Base-by-base conservation (phyloP, 2,888 invertebrate genomes). In the Parnassius orleans region DNA sequence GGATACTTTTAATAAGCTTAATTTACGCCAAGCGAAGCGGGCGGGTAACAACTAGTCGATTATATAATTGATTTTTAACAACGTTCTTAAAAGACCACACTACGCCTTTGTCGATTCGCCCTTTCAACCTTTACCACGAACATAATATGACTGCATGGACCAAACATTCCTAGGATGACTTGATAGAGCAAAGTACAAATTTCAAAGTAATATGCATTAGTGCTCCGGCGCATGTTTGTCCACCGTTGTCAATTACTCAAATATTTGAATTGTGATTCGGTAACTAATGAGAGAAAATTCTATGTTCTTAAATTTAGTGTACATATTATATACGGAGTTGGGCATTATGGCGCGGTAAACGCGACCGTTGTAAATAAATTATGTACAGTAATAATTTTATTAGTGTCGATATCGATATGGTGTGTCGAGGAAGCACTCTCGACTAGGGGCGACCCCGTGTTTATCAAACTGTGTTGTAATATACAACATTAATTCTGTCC, bases 181-280 rank as follows among this genome's bases (percentile, higher is more conserved):
- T 75, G 80, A 83, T 86, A 89, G 83, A 86, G 80, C 79, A 90
- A 88, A 91, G 90, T 90, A 91, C 91, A 91, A 91, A 91, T 88
- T 87, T 86, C 86, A 86, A 83, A 77, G 69, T 88, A 87, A 86
- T 78, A 87, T 82, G 87, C 87, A 84, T 83, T 82, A 86, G 87
- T 87, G 88, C 86, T 83, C 83, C 83, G 87, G 85, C 86, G 86
- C 87, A 86, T 85, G 89, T 86, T 86, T 87, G 91, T 90, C 90
- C 90, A 89, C 89, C 88, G 87, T 90, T 87, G 91, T 91, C 91
- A 91, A 91, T 91, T 91, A 91, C 87, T 89, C 87, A 85, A 86
- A 87, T 87, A 90, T 87, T 87, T 88, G 86, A 90, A 90, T 89
- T 91, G 91, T 91, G 91, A 91, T 91, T 90, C 87, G 90, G 90